Evolutionary conservation across 2,888 invertebrate species (phyloP), one percentile per base, ranked within the genome.

Genomic region (Dioctria rufipes): DNA sequence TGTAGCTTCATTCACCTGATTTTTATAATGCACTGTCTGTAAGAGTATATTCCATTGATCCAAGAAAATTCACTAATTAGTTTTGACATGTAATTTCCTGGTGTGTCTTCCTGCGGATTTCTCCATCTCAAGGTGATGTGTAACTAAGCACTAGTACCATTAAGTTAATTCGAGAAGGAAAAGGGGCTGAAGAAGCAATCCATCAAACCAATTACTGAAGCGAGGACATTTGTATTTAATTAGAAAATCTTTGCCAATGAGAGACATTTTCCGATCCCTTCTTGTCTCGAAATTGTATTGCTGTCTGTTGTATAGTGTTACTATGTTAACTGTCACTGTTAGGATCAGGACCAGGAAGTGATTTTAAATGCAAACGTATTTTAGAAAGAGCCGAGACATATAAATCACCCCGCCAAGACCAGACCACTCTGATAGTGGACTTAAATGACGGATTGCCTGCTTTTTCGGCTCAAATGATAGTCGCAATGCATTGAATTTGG

Each of bases 401-500:
- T 81, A 81, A 81, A 81, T 81, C 81, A 81, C 81, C 54, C 25
- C 25, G 25, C 25, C 25, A 25, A 25, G 25, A 25, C 25, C 25
- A 61, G 61, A 67, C 71, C 63, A 54, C 51, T 69, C 69, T 81
- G 67, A 78, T 60, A 78, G 61, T 63, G 71, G 78, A 63, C 78
- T 61, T 42, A 69, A 81, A 81, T 81, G 81, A 81, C 81, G 81
- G 69, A 81, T 81, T 78, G 81, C 81, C 77, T 73, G 71, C 63
- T 46, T 42, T 51, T 60, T 67, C 77, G 67, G 77, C 25, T 61
- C 66, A 60, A 39, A 58, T 63, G 73, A 43, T 6, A 6, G 46
- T 43, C 54, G 49, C 73, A 46, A 42, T 13, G 13, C 60, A 6
- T 40, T 54, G 43, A 54, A 40, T 51, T 54, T 25, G 71, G 51